Evolutionary conservation across 2,797 vertebrate genomes (phyloP), one percentile per base, ranked within the genome.

Genomic region (Eulemur albifrons): DNA sequence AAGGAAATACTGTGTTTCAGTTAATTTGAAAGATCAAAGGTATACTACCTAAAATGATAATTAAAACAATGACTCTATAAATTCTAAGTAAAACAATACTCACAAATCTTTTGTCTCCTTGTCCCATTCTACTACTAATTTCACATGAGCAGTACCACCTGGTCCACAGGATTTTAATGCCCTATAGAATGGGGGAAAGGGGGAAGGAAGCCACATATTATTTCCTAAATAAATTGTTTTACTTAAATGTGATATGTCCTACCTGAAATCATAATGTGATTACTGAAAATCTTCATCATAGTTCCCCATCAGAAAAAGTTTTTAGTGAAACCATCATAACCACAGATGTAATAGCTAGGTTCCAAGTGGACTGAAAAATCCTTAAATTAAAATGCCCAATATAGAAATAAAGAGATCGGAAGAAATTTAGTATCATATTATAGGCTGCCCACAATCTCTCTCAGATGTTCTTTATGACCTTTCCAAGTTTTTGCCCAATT

Each of bases 111-210:
- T 99, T 80, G 99, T 99, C 98, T 99, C 99, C 98, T 99, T 99
- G 99, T 99, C 99, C 99, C 99, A 99, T 97, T 99, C 99, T 7
- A 99, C 99, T 83, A 99, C 99, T 90, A 99, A 98, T 98, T 99
- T 99, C 98, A 99, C 99, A 70, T 99, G 99, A 88, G 99, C 99
- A 0, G 99, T 99, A 30, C 99, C 99, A 5, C 99, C 99, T 94
- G 99, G 99, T 96, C 99, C 99, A 97, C 99, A 99, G 2, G 99
- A 99, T 97, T 99, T 99, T 98, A 99, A 99, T 4, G 99, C 99
- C 99, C 99, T 99, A 40, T 0, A 54, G 63, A 30, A 91, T 2
- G 98, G 30, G 95, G 96, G 52, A 12, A 30, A 18, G 10, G 15
- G 72, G 32, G 90, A 86, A 85, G 98, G 30, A 89, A 94, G 27